A percentile compares a stretch with the other conserved stretches of the same genome.
phyloP scores from a whole-genome alignment of 1,140 invertebrate species.

The Drosophila setifemur region DNA sequence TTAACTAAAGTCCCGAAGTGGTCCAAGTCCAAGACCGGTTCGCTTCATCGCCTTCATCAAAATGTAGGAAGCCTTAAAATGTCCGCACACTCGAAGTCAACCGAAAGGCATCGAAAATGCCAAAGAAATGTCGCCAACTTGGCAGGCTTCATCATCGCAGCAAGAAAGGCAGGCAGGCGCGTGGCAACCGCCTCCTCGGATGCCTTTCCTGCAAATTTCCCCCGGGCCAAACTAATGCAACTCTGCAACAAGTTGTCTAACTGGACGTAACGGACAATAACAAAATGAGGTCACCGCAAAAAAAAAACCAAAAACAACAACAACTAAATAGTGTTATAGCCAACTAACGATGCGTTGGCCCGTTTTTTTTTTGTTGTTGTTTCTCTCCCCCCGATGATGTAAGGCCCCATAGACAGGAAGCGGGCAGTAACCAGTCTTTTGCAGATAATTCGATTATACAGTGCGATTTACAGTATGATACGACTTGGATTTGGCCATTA shows the following conservation, averaged over 20 bases:
- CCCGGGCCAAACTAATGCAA: conserved; percentile 19
- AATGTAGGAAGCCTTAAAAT: conserved; percentile 69
- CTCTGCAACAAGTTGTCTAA: conserved; percentile 50
- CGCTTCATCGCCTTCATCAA: conserved; percentile 7
- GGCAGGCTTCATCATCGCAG: conserved; percentile 54
- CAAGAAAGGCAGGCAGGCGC: conserved; percentile 28
- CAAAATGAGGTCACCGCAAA: conserved; percentile 39
- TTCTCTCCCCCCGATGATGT: conserved; percentile 44
- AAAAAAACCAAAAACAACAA: background rate
- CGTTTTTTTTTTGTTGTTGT: too few species aligned
- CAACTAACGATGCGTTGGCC: conserved; percentile 44
- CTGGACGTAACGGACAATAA: conserved; percentile 44
- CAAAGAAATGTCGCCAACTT: conserved; percentile 71
- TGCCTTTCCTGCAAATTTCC: conserved; percentile 10
- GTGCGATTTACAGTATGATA: background rate
- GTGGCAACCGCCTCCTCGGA: conserved; percentile 19
- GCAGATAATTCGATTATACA: conserved; percentile 27
- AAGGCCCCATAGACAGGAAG: conserved; percentile 38
- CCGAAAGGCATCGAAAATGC: conserved; percentile 27
- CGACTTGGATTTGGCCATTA: background rate
- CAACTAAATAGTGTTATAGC: conserved; percentile 36
- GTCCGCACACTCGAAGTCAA: conserved; percentile 38
- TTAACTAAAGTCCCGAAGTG: background rate
- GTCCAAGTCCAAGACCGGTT: conserved; percentile 45
- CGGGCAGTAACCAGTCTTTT: conserved; percentile 25